phyloP scores from a whole-genome alignment of 1,140 invertebrate species.

The Pseudomyrmex dendroicus region DNA sequence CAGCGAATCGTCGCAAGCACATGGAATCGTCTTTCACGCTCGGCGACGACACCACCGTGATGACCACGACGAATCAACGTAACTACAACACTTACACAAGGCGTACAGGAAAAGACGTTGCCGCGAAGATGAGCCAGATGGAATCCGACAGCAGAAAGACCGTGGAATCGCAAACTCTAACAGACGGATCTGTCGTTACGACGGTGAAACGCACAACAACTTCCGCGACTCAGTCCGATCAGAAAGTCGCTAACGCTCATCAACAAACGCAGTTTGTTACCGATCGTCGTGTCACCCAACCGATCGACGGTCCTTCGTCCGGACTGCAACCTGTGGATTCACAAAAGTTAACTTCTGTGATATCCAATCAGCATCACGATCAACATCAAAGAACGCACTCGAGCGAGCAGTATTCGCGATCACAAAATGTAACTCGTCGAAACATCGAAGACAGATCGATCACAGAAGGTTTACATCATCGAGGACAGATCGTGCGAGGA shows the following conservation, averaged over 20 bases:
- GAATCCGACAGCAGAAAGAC: constrained; percentile 69
- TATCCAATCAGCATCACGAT: constrained; percentile 53
- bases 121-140: constrained; percentile 69
- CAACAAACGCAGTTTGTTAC: constrained; percentile 11
- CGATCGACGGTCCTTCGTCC: not conserved
- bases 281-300: constrained; percentile 30
- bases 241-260: constrained; percentile 39
- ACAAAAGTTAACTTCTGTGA: not conserved
- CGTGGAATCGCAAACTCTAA: constrained; percentile 82
- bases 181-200: constrained; percentile 86
- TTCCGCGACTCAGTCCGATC: constrained; percentile 67
- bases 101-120: constrained; percentile 79
- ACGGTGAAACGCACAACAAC: constrained; percentile 83
- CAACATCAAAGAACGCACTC: constrained; percentile 60
- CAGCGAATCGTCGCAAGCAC: constrained; percentile 85
- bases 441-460: constrained; percentile 61
- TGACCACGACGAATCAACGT: constrained; percentile 87
- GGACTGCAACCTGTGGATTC: constrained; percentile 27
- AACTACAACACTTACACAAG: constrained; percentile 87
- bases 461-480: constrained; percentile 40
- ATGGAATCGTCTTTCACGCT: constrained; percentile 88
- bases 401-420: constrained; percentile 69
- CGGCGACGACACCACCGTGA: constrained; percentile 85
- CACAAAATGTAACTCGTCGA: constrained; percentile 65
- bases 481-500: constrained; percentile 58